Percentiles rank a stretch among this genome's conserved stretches.
Evolutionary conservation across 1,140 invertebrate species (phyloP).

Genomic region (Nasonia giraulti): DNA sequence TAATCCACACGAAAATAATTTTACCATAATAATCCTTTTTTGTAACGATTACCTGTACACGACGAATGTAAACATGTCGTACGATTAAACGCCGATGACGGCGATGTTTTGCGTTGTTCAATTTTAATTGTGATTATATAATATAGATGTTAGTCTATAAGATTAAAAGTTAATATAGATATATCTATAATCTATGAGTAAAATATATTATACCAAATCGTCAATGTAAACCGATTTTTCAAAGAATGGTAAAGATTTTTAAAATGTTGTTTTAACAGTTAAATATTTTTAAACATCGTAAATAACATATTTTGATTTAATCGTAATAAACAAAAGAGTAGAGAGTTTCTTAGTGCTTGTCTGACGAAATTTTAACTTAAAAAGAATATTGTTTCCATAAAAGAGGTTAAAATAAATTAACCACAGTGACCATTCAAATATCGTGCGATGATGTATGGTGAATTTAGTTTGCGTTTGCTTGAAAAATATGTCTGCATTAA

Average conservation of each 20-base stretch:
- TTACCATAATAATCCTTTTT: neutral
- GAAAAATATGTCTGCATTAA: neutral
- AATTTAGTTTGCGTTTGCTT: neutral
- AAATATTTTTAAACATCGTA: no score
- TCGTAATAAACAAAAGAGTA: no score
- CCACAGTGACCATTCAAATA: neutral
- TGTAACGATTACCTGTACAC: no score
- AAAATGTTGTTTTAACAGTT: no score
- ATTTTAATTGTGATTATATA: neutral
- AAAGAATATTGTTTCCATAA: no score
- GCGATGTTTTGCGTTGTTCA: neutral
- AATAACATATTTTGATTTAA: no score
- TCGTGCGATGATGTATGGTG: neutral
- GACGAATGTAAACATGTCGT: neutral
- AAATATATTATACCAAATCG: neutral
- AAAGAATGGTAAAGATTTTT: no score
- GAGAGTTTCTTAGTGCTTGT: no score
- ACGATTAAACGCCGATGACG: neutral
- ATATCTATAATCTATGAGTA: neutral
- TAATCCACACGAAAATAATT: no score
- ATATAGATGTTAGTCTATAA: neutral
- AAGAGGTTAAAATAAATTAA: neutral
- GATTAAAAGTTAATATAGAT: neutral
- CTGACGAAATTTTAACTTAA: no score
- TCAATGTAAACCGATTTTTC: no score